Evolutionary conservation across 2,113 vertebrate species (phyloP), one percentile per base, ranked within the genome.

Genomic region (Setophaga petechia): DNA sequence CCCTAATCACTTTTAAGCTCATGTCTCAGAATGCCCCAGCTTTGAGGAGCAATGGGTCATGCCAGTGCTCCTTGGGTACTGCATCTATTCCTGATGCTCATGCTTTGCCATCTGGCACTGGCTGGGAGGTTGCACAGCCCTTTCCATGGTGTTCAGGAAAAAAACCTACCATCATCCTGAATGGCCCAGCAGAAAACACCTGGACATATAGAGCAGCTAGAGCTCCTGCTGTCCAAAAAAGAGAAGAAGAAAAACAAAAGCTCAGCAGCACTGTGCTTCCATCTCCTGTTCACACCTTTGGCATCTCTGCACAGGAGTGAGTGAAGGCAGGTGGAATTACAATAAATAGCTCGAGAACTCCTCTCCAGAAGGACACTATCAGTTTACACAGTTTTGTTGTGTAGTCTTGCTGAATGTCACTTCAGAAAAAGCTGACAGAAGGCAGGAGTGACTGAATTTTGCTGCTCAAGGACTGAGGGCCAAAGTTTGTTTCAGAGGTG

Each of bases 51-150:
- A 54, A 11, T 37, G 33, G 47, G 33, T 52, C 22, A 8, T 39
- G 12, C 3, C 12, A 14, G 35, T 35, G 33, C 12, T 86, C 33
- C 57, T 14, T 28, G 33, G 11, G 25, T 16, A 17, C 21, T 20
- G 0, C 30, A 3, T 24, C 33, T n/a, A n/a, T 12, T 71, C 62
- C 44, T 69, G 49, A 43, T 49, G 52, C 11, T 5, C 3, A 0
- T 24, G 25, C 11, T 57, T 16, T 31, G 52, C 37, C 21, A 9
- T 66, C 72, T 79, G 37, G 68, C 37, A 65, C 5, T 5, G n/a
- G 15, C 57, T 67, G 72, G 44, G 52, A 66, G 1, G 3, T 11
- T 79, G 35, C 28, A 46, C 23, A 13, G 4, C 20, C 35, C 61
- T 59, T 46, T 41, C 52, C 35, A 27, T 1, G 0, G 20, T 57